These are phyloP conservation scores for Hermaeophaga mercurialis DNA, from an alignment of 2,888 invertebrate species.

Conservation along the genomic window DNA sequence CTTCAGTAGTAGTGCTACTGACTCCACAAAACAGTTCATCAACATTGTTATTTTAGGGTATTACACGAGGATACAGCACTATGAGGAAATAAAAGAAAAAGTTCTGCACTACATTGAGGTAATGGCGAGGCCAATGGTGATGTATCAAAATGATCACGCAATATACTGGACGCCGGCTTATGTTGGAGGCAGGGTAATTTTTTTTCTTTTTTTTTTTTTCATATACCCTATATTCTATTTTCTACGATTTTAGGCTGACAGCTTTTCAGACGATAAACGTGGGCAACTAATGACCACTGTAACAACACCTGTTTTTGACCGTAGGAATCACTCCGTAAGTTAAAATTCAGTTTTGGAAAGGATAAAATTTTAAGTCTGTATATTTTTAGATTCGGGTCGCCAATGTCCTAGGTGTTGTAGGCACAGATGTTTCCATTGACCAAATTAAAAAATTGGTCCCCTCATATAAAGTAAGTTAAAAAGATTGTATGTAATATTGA, in stretches of 20 bases:
- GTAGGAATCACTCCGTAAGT: constrained; percentile 82
- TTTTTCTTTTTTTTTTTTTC: constrained; percentile 48
- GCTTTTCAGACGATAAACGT: constrained; percentile 69
- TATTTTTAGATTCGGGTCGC: constrained; percentile 78
- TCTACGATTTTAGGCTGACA: no score
- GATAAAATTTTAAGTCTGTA: not conserved
- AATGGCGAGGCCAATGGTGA: constrained; percentile 93
- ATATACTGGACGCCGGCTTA: constrained; percentile 96
- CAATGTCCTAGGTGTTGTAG: constrained; percentile 94
- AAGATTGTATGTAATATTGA: not conserved
- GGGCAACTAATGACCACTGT: constrained; percentile 92
- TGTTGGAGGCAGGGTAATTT: constrained; percentile 76
- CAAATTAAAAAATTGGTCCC: constrained; percentile 95
- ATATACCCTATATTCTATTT: no score
- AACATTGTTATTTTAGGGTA: constrained; percentile 66
- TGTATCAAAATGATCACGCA: constrained; percentile 89
- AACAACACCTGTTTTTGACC: constrained; percentile 93
- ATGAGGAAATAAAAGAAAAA: constrained; percentile 87
- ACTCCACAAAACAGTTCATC: no score
- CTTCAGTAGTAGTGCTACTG: no score
- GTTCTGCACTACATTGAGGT: constrained; percentile 95
- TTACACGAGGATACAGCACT: constrained; percentile 86
- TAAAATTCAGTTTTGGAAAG: not conserved
- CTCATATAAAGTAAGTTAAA: constrained; percentile 77
- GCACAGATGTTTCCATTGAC: constrained; percentile 94